Evolutionary conservation across 2,113 vertebrate genomes (phyloP).

Genomic region (Setophaga petechia): DNA sequence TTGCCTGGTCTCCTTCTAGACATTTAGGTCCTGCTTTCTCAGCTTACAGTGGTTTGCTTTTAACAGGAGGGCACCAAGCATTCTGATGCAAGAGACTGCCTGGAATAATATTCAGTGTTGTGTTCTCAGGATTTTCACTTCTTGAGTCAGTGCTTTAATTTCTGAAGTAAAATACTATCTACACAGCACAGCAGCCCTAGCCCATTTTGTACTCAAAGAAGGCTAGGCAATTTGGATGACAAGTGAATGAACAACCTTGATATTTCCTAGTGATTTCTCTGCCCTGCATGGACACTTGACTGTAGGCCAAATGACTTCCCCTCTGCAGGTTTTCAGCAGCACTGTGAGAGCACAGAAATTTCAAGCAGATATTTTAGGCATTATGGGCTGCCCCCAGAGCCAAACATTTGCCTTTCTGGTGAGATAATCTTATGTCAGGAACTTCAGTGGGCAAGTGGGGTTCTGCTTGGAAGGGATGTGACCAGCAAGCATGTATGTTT

Average conservation of each 20-base stretch:
- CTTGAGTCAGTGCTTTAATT: not conserved
- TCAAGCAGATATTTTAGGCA: not conserved
- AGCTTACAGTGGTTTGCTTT: not conserved
- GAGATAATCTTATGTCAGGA: not conserved
- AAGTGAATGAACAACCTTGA: not conserved
- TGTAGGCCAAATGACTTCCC: not conserved
- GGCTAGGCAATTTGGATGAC: not conserved
- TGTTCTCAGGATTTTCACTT: not conserved
- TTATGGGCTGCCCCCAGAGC: not conserved
- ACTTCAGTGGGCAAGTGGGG: rapidly evolving
- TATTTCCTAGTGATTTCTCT: not conserved
- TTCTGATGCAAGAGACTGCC: not conserved
- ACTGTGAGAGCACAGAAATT: not conserved
- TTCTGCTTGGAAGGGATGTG: not conserved
- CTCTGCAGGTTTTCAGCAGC: not conserved
- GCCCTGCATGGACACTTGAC: not conserved
- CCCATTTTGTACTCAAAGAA: not conserved
- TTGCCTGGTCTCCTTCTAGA: not conserved
- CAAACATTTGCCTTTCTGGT: not conserved
- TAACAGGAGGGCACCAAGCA: not conserved
- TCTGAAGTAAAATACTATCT: not conserved
- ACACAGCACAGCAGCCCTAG: not conserved
- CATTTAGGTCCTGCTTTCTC: not conserved
- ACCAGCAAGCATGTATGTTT: not conserved
- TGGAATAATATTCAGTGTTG: not conserved